phyloP scores from a whole-genome alignment of 1,140 invertebrate genomes.

The Halesus radiatus region DNA sequence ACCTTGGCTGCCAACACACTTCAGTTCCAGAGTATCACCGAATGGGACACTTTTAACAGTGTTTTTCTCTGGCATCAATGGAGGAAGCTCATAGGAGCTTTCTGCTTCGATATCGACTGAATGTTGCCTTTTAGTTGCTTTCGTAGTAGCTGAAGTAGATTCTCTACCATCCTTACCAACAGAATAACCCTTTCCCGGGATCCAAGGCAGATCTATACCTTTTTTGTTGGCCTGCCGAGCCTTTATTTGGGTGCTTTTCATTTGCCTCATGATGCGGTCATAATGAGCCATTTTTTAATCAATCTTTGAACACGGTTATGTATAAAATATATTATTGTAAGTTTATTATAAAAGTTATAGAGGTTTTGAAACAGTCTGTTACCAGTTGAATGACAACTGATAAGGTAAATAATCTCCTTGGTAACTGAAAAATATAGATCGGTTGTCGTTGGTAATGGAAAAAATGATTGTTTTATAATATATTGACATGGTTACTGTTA shows the following conservation, averaged over 20 bases:
- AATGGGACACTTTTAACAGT: conserved; percentile 33
- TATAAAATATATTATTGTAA: neutral
- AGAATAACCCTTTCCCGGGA: conserved; percentile 24
- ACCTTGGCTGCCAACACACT: neutral
- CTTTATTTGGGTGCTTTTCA: conserved; percentile 13
- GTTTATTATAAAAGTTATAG: too few relatives aligned
- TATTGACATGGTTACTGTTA: too few relatives aligned
- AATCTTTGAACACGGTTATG: neutral
- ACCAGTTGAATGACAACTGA: neutral
- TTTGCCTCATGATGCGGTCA: neutral
- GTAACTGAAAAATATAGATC: neutral
- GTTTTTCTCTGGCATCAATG: conserved; percentile 32
- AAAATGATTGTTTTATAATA: neutral
- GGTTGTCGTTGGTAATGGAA: neutral
- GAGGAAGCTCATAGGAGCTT: conserved; percentile 27
- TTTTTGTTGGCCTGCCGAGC: conserved; percentile 3
- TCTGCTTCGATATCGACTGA: neutral
- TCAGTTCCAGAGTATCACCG: conserved; percentile 11
- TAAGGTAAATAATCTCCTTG: neutral
- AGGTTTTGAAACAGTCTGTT: neutral
- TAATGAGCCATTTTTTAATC: conserved; percentile 8
- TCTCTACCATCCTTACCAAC: neutral
- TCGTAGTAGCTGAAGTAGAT: neutral
- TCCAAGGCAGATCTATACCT: conserved; percentile 29
- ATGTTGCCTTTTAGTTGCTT: conserved; percentile 28